phyloP scores from a whole-genome alignment of 2,888 invertebrate genomes.

The Orchesella flavescens region DNA sequence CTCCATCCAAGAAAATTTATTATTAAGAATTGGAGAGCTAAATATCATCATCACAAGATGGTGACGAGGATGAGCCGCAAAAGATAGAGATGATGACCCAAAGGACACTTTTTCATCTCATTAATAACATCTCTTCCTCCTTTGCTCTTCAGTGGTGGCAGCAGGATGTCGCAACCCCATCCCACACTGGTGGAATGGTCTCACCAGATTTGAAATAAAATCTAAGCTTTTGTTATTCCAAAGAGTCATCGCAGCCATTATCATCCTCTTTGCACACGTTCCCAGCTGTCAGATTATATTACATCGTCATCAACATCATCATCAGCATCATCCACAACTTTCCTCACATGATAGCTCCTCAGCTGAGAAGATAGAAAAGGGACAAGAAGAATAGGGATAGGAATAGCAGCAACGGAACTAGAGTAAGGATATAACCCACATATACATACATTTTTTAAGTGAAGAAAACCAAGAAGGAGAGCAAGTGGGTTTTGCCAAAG shows the following conservation, averaged over 20 bases:
- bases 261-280: constrained; percentile 2
- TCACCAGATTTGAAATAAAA: background rate
- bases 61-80: background rate
- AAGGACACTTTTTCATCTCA: background rate
- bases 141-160: background rate
- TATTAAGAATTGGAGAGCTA: too few species aligned
- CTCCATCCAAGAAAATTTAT: background rate
- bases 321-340: background rate
- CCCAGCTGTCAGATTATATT: constrained; percentile 44
- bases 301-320: constrained; percentile 34
- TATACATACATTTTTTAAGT: too few species aligned
- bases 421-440: too few species aligned
- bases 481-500: too few species aligned
- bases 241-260: background rate
- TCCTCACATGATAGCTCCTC: background rate
- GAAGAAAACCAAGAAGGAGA: too few species aligned
- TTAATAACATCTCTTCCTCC: background rate
- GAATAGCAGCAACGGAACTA: too few species aligned
- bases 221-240: background rate
- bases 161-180: background rate
- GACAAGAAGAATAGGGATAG: too few species aligned
- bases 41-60: background rate
- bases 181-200: background rate
- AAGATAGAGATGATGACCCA: background rate
- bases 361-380: too few species aligned